phyloP scores from a whole-genome alignment of 2,888 invertebrate species.

The Cosmia pyralina region DNA sequence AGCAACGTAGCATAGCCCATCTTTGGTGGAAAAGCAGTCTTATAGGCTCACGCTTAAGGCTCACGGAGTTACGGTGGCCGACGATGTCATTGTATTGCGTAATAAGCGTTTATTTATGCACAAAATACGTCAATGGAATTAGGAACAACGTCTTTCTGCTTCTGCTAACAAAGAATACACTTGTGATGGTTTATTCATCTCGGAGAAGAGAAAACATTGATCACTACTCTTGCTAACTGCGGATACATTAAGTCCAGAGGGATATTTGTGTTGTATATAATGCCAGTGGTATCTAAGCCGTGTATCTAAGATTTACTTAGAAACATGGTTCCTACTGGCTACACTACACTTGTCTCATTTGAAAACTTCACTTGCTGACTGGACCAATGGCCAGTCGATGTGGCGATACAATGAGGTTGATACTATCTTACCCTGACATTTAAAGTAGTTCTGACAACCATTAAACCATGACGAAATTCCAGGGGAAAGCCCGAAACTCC shows the following conservation, averaged over 20 bases:
- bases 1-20: too few relatives aligned
- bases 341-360: not conserved
- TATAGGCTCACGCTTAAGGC: too few relatives aligned
- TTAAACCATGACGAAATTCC: not conserved
- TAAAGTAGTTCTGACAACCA: not conserved
- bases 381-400: not conserved
- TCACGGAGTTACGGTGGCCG: conserved; percentile 16
- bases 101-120: conserved; percentile 16
- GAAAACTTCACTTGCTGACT: not conserved
- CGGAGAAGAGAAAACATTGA: not conserved
- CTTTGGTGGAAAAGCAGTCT: too few relatives aligned
- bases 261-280: not conserved
- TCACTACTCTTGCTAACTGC: not conserved
- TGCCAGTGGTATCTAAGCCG: not conserved
- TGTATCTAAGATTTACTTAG: too few relatives aligned
- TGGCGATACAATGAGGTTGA: not conserved
- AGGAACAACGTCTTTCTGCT: not conserved
- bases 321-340: not conserved
- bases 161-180: not conserved
- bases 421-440: not conserved
- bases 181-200: conserved; percentile 13
- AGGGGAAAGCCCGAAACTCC: not conserved
- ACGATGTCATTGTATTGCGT: conserved; percentile 14
- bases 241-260: too few relatives aligned
- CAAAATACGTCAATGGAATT: conserved; percentile 23